Evolutionary conservation across 2,888 invertebrate genomes (phyloP).

Genomic region (Epirrhoe alternata): DNA sequence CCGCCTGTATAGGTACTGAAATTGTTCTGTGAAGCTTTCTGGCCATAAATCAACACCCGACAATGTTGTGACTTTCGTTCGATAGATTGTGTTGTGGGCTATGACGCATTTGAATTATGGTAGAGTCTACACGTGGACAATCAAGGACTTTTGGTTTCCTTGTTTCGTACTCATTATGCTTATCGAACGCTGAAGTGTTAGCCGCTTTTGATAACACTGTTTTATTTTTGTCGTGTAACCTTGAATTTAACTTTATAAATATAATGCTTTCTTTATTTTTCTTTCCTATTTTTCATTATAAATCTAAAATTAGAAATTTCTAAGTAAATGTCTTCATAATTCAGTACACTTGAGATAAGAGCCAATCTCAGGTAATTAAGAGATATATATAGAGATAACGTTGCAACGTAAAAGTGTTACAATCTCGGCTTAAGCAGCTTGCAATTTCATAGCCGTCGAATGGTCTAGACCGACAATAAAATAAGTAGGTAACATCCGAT

Average conservation of each 20-base stretch:
- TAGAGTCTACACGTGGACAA: conserved; percentile 11
- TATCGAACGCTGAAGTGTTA: conserved; percentile 9
- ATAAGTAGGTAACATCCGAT: conserved; percentile 33
- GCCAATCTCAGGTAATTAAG: not conserved
- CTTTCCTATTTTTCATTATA: not conserved
- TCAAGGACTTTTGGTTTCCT: conserved; percentile 14
- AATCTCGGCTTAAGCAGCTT: conserved; percentile 8
- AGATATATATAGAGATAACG: not conserved
- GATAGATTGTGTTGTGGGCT: conserved; percentile 14
- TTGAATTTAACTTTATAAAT: not conserved
- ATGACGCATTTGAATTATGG: conserved; percentile 18
- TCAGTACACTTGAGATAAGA: not conserved
- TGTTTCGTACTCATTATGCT: conserved; percentile 3
- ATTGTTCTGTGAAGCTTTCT: not conserved
- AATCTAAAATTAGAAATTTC: not conserved
- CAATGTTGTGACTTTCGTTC: conserved; percentile 25
- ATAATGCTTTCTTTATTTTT: not conserved
- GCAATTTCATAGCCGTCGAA: conserved; percentile 25
- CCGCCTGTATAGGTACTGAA: not conserved
- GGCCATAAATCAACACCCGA: conserved; percentile 14
- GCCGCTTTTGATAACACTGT: conserved; percentile 7
- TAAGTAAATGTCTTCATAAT: not conserved
- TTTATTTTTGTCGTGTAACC: not conserved
- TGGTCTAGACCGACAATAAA: conserved; percentile 36
- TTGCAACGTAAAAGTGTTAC: not conserved